Base-by-base conservation (phyloP, 64 coral and sea anemone genomes). In the Hydrozoanthus tunicans region DNA sequence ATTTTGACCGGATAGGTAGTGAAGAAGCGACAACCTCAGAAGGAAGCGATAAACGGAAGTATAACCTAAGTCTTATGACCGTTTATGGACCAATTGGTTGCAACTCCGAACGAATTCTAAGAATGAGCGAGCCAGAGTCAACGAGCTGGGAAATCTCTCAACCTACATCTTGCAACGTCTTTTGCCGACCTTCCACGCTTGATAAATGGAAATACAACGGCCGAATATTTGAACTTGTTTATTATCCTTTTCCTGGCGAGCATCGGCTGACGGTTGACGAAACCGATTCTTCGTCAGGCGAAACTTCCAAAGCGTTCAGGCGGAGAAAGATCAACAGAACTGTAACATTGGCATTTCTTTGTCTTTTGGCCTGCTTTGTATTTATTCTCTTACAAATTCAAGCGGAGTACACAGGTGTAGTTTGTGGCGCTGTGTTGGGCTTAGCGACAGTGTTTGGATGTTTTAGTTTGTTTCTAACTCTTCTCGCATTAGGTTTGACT, bases 141-240 rank as follows among this genome's bases (percentile, higher is more conserved):
- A 70, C 55, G 56, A 61, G 54, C 25, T 88, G 84, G 84, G 9
- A 75, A 25, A 72, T 88, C 13, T 0, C 68, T 59, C 20, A 88
- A 17, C 55, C 84, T 53, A 51, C 20, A 57, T 24, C 9, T 56
- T 60, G 10, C 56, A 74, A 7, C 62, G 0, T 15, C 58, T 58
- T 75, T 5, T 88, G 84, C 56, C 84, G 84, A 5, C 84, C 84
- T 26, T 51, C 10, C 4, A 74, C 68, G 5, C 25, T 88, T 17
- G 84, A 88, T 70, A 88, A 74, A 73, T 88, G 84, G 84, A 88
- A 26, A 73, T 88, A 88, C 69, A 75, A 75, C 23, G 69, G 24
- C n/a, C 51, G 55, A 27, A 11, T 27, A 88, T 75, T 88, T 11
- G 84, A 88, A 62, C 84, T 88, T 5, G 51, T 88, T 1, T 88